Base-by-base conservation (phyloP, 2,797 vertebrate genomes). In the Mastacembelus armatus region DNA sequence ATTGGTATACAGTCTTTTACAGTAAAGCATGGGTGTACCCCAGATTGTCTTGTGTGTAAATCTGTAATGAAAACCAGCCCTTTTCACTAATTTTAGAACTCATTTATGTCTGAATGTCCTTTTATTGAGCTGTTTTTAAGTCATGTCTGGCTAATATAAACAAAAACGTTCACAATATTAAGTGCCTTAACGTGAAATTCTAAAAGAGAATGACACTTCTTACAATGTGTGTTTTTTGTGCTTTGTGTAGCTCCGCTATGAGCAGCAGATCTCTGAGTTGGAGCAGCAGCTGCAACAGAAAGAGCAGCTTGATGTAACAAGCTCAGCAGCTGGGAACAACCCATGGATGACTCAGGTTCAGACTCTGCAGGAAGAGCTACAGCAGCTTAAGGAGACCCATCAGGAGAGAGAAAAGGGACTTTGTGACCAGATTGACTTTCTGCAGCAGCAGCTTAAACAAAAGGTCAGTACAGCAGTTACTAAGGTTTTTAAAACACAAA, bases 231-330 rank as follows among this genome's bases (percentile, higher is more conserved):
- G 9, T 11, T 15, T 72, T 4, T 71, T 70, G 33, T 76, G 16
- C 24, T 11, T n/a, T 10, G 1, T 65, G 26, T 64, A 99, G 97
- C 92, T 96, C 10, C 94, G 95, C 43, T 98, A 98, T 32, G 96
- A 99, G 73, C 93, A 95, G 76, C 95, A 94, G 74, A 91, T 98
- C 44, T 89, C 86, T 10, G 94, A 96, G 50, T 92, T 98, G 59
- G 94, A 98, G 79, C 93, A 92, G 60, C 90, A 91, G 10, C 91
- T 96, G 83, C 76, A 91, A 15, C 86, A 55, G 57, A 92, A 87
- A 66, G 72, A 82, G n/a, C 85, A 83, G 59, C 75, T 69, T 22
- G 80, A 75, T 19, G 80, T 79, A 43, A 88, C 78, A 26, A 35
- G 39, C 29, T 47, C 42, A 9, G n/a, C 22, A 21, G 48, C 32